Conservation (phyloP, 2,113 vertebrate species). For the Philantomba maxwellii region DNA sequence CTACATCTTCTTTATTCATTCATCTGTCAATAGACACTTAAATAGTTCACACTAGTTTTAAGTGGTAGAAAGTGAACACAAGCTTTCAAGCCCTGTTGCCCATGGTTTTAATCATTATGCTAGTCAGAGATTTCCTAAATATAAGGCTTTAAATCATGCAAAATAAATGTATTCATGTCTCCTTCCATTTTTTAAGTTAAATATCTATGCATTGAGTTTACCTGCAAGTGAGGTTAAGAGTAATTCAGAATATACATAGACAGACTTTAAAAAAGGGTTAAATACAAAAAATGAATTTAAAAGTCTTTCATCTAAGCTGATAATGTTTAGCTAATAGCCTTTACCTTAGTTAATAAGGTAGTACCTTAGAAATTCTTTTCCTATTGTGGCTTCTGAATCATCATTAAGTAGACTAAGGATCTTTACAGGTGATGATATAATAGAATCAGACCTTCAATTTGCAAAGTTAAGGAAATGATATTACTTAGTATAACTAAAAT, state of each 20-base stretch:
- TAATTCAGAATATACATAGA: background rate
- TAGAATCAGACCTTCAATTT: background rate
- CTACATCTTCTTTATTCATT: background rate
- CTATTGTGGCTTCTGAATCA: background rate
- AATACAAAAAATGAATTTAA: background rate
- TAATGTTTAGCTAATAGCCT: background rate
- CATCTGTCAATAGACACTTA: background rate
- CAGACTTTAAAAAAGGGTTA: background rate
- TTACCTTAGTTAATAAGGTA: background rate
- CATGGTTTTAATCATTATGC: background rate
- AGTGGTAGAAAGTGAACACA: background rate
- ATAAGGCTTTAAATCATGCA: background rate
- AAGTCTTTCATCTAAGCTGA: background rate
- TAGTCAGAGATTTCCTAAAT: background rate
- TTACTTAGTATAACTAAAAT: background rate
- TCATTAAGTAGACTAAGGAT: background rate
- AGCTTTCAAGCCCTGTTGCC: background rate
- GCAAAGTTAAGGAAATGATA: background rate
- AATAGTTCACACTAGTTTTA: background rate
- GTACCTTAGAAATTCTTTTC: background rate
- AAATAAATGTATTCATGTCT: background rate
- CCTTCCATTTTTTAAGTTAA: background rate
- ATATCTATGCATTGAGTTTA: background rate
- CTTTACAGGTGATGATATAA: background rate
- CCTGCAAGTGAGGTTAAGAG: background rate